Percentiles rank a stretch among this genome's conserved stretches.
Conservation (phyloP, 2,797 vertebrate species). For the Peromyscus aztecus region DNA sequence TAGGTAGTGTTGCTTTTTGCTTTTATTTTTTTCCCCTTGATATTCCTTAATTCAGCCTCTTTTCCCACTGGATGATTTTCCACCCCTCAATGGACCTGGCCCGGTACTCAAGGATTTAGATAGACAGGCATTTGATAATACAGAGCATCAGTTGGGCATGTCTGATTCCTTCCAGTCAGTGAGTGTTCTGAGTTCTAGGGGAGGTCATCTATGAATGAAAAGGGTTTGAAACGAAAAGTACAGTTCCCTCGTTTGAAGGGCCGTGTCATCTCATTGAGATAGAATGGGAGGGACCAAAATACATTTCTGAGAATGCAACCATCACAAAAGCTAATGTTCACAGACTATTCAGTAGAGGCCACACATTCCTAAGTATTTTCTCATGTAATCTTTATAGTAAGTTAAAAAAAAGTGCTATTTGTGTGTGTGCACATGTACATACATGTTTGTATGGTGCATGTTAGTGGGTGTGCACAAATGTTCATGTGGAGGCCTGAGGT, state of each 20-base stretch:
- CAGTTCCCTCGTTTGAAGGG: background rate
- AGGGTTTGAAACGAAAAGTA: background rate
- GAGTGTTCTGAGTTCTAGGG: background rate
- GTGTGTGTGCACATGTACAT: background rate
- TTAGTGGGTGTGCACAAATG: background rate
- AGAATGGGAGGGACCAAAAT: background rate
- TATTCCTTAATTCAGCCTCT: background rate
- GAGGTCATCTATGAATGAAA: background rate
- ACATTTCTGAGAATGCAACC: background rate
- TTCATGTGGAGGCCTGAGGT: background rate
- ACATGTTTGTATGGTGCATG: background rate
- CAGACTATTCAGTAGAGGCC: background rate
- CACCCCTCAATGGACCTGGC: background rate
- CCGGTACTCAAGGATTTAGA: background rate
- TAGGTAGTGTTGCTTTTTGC: background rate
- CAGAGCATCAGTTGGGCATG: background rate
- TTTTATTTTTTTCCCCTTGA: conserved; percentile 3
- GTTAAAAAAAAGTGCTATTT: background rate
- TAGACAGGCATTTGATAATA: background rate
- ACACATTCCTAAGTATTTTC: background rate
- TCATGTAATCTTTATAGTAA: background rate
- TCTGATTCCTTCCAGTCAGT: background rate
- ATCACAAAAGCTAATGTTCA: background rate
- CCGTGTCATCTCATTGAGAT: background rate
- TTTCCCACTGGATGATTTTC: background rate